Evolutionary conservation across 2,888 invertebrate species (phyloP), one percentile per base, ranked within the genome.

Genomic region (Brenthis hecate): DNA sequence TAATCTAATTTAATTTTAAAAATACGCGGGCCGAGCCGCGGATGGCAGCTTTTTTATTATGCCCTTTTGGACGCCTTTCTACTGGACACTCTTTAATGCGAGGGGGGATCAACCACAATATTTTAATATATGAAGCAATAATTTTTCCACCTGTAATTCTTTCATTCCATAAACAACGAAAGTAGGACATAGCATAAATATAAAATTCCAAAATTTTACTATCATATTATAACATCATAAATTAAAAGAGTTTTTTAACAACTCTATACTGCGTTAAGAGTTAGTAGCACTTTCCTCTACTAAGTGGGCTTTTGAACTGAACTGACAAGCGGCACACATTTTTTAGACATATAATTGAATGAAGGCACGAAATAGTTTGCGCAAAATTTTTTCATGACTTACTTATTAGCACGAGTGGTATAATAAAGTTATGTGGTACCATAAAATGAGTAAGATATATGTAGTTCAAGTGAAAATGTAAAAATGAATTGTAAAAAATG

Each of bases 291-390:
- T 62, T 53, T 19, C 32, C 36, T 51, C 6, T 32, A 51, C 36
- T 2, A 13, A 62, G 53, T 62, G 51, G 36, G 61, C 61, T 53
- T 51, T 16, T 36, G 61, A 53, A 51, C 61, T 62, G 36, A 62
- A 53, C 61, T 53, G 53, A 62, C 61, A 62, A 62, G 61, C 51
- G 61, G 53, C 61, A 62, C 61, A n/a, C n/a, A 16, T 51, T 53
- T 62, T 62, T 32, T 62, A 36, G 32, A 62, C 36, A 62, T 36
- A 62, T 32, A 62, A 62, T 16, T 53, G 61, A 8, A 16, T 58
- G 13, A 58, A 58, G 47, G 6, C 13, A 61, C 51, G 32, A 51
- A 61, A 61, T 61, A 61, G 50, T 61, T 32, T 19, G 36, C 53
- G 36, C 13, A 62, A 16, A 53, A 14, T 4, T 62, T 16, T 16